Conservation (phyloP, 2,797 vertebrate species). For the Clarias platycephalus region DNA sequence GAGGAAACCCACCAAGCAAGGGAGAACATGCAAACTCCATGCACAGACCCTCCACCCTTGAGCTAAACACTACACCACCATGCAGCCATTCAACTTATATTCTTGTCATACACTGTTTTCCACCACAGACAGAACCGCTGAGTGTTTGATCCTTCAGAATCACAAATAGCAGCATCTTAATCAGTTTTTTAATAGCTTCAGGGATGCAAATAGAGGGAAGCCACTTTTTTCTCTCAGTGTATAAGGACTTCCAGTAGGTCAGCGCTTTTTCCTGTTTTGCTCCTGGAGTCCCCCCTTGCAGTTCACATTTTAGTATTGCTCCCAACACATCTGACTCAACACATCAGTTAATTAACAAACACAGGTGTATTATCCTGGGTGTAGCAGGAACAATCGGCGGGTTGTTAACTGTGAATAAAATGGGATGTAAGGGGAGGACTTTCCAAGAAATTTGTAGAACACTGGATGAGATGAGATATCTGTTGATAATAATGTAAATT, state of each 20-base stretch:
- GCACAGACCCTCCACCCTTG: too few relatives aligned
- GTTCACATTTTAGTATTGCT: neutral
- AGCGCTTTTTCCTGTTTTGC: neutral
- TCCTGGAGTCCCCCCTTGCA: neutral
- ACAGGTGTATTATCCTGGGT: slow-evolving; percentile 30
- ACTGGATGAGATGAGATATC: neutral
- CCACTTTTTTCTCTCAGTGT: neutral
- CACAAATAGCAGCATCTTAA: slow-evolving; percentile 6
- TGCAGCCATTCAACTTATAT: neutral
- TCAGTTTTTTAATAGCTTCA: slow-evolving; percentile 3
- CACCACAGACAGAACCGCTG: neutral
- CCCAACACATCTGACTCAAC: slow-evolving; percentile 22
- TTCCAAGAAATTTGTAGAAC: neutral
- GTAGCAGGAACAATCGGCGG: neutral
- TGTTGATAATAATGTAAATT: neutral
- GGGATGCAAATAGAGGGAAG: neutral
- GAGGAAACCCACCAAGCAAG: too few relatives aligned
- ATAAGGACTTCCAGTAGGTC: slow-evolving; percentile 10
- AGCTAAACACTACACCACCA: too few relatives aligned
- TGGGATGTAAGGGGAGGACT: neutral
- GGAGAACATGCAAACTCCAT: too few relatives aligned
- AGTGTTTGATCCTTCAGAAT: neutral
- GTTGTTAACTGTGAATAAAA: neutral
- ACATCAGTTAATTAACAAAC: slow-evolving; percentile 27
- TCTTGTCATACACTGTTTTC: neutral